Evolutionary conservation across 2,797 vertebrate genomes (phyloP).

Genomic region (Gila robusta): DNA sequence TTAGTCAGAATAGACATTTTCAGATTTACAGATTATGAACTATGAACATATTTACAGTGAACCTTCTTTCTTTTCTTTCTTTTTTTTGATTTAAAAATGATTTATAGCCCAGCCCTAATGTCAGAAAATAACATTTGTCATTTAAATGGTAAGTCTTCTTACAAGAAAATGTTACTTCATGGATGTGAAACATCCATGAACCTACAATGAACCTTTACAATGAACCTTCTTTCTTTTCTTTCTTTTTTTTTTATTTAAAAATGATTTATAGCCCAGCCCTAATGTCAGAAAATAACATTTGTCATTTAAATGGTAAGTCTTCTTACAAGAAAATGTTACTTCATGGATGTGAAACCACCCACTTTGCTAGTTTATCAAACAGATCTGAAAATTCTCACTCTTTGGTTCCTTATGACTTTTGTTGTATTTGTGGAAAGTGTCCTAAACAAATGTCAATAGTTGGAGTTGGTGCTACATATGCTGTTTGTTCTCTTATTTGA

Average conservation of each 20-base stretch:
- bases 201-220: too few relatives aligned
- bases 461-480: background rate
- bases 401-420: background rate
- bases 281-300: background rate
- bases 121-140: background rate
- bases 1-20: too few relatives aligned
- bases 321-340: background rate
- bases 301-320: background rate
- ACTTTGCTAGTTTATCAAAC: background rate
- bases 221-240: background rate
- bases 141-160: background rate
- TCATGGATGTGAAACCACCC: background rate
- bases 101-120: background rate
- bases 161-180: background rate
- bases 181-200: too few relatives aligned
- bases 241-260: background rate
- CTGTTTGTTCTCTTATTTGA: background rate
- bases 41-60: too few relatives aligned
- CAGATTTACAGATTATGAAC: too few relatives aligned
- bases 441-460: background rate
- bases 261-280: background rate
- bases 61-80: background rate
- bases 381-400: background rate
- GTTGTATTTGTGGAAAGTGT: background rate
- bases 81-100: background rate